Conservation (phyloP, 2,888 invertebrate species). For the Lepetodrilus schrolli region DNA sequence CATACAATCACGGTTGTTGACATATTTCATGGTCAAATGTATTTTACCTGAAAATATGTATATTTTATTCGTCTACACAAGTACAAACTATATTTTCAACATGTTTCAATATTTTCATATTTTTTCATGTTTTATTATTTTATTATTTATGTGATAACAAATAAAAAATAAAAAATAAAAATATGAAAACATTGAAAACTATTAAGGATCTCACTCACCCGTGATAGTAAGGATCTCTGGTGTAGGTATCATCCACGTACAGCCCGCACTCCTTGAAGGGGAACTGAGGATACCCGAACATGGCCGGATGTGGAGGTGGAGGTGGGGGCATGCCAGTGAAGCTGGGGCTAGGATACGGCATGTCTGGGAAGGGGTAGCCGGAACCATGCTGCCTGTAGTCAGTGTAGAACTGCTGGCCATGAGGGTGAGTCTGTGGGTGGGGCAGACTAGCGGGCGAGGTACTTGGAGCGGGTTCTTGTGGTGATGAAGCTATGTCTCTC, state of each 20-base stretch:
- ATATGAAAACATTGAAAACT: no score
- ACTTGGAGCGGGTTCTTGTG: conserved; percentile 27
- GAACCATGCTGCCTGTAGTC: conserved; percentile 42
- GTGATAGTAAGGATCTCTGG: conserved; percentile 49
- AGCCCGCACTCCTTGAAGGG: conserved; percentile 26
- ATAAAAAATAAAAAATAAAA: no score
- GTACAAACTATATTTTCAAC: no score
- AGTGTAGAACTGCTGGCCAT: conserved; percentile 20
- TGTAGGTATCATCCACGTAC: conserved; percentile 47
- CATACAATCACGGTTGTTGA: no score
- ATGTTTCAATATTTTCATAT: no score
- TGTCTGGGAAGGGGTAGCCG: conserved; percentile 36
- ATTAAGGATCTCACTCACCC: conserved; percentile 41
- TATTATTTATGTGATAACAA: no score
- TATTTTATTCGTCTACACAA: no score
- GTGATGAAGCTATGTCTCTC: conserved; percentile 32
- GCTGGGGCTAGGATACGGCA: conserved; percentile 18
- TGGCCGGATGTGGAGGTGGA: conserved; percentile 33
- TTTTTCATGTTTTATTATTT: no score
- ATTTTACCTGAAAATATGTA: no score
- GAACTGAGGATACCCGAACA: conserved; percentile 37
- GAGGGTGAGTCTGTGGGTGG: conserved; percentile 3
- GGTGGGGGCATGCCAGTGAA: not conserved
- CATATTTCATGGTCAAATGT: no score
- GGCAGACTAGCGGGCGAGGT: conserved; percentile 32